Evolutionary conservation across 2,888 invertebrate species (phyloP).

Genomic region (Thymelicus lineola): DNA sequence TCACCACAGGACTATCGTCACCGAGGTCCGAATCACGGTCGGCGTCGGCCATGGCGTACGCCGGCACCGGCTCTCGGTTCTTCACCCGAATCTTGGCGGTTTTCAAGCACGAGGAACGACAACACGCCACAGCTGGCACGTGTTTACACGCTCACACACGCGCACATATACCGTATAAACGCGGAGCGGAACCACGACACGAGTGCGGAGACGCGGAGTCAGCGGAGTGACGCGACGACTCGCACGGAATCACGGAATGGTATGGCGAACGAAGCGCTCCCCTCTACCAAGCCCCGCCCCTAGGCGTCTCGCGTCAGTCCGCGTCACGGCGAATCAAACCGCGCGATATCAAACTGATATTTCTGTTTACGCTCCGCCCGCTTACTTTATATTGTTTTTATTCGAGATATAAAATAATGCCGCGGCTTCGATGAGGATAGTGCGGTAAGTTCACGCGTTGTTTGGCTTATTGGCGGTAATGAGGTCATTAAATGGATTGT

Average conservation of each 20-base stretch:
- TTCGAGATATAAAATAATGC: slow-evolving; percentile 80
- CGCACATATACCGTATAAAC: slow-evolving; percentile 54
- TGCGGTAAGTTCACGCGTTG: slow-evolving; percentile 21
- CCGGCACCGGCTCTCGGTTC: slow-evolving; percentile 94
- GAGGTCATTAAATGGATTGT: slow-evolving; percentile 2
- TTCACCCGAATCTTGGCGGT: slow-evolving; percentile 94
- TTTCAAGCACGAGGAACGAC: slow-evolving; percentile 63
- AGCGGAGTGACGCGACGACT: slow-evolving; percentile 54
- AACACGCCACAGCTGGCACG: slow-evolving; percentile 64
- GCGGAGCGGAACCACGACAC: slow-evolving; percentile 43
- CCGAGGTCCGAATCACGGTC: slow-evolving; percentile 90
- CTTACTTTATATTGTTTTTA: slow-evolving; percentile 78
- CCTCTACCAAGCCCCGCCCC: slow-evolving; percentile 69
- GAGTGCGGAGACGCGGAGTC: slow-evolving; percentile 42
- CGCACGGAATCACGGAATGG: slow-evolving; percentile 59
- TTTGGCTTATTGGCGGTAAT: slow-evolving; percentile 15
- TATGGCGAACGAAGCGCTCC: slow-evolving; percentile 73
- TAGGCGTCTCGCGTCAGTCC: slow-evolving; percentile 75
- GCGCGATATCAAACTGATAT: slow-evolving; percentile 82
- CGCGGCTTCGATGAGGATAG: slow-evolving; percentile 40
- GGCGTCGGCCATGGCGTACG: slow-evolving; percentile 91
- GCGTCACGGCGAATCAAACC: slow-evolving; percentile 79
- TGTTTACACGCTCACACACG: slow-evolving; percentile 67
- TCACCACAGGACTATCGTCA: slow-evolving; percentile 90
- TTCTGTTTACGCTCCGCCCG: slow-evolving; percentile 77